Base-by-base conservation (phyloP, 30 jellyfish, hydroid and myxozoan genomes). In the Euphysa ruthae region DNA sequence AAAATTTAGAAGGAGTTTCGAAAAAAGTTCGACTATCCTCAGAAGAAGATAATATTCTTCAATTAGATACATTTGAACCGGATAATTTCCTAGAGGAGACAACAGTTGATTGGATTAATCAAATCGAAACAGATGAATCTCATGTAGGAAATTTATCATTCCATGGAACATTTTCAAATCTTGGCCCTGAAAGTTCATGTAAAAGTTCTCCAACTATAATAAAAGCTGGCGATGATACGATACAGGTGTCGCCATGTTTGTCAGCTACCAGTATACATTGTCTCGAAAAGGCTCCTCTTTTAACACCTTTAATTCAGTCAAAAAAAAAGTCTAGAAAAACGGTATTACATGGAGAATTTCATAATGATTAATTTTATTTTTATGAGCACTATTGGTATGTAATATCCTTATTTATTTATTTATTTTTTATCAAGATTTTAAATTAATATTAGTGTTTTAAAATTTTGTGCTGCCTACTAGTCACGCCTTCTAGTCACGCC, bases 221-320 rank as follows among this genome's bases (percentile, higher is more conserved):
- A 19, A 44, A 49, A 44, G 73, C 80, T 6, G 49, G 43, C 7
- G 69, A 50, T 18, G 74, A 68, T 13, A 43, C 44, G 20, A 68
- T 68, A 20, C 25, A 72, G 6, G 80, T 68, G 13, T 85, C 92
- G 44, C 94, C 96, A 8, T 66, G 69, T 15, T 61, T 78, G 31
- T 85, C 96, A 12, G 96, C 90, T 10, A 70, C 85, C 44, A 85
- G 96, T 60, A 20, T 85, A 44, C 89, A 85, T 58, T 57, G 73
- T 16, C 60, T 85, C 24, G 96, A 85, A 55, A 71, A 65, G 27
- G 96, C 96, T 31, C 96, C 96, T 1, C 63, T 85, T 22, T 42
- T 85, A 2, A 77, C 96, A 62, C 96, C 96, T n/a, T n/a, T n/a
- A n/a, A n/a, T n/a, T n/a, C n/a, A n/a, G n/a, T n/a, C n/a, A n/a